These are phyloP conservation scores for Gopherus flavomarginatus DNA, from an alignment of 2,113 vertebrate species.

Conservation along the genomic window DNA sequence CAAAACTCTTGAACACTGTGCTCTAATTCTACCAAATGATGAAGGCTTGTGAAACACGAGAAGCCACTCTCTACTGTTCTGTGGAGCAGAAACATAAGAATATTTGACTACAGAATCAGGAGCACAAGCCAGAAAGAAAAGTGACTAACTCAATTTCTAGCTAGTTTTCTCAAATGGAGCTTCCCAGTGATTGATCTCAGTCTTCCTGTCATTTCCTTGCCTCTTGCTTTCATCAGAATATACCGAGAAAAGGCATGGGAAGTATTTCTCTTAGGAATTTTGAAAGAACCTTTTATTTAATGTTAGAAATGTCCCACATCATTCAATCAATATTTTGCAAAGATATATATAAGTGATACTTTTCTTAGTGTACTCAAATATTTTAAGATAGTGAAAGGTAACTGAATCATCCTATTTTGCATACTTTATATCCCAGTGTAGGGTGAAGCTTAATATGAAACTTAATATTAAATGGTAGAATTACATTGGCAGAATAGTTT, in stretches of 20 bases:
- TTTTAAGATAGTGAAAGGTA: neutral
- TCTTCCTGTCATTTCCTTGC: neutral
- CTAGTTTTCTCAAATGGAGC: neutral
- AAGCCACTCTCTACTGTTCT: neutral
- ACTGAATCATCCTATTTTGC: neutral
- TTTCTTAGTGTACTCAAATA: conserved; percentile 9
- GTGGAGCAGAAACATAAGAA: neutral
- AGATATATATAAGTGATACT: conserved; percentile 11
- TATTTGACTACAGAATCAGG: neutral
- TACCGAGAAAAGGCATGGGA: neutral
- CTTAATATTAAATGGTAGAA: neutral
- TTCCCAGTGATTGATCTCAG: conserved; percentile 6
- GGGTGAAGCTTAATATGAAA: neutral
- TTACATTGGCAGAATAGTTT: neutral
- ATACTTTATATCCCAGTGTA: neutral
- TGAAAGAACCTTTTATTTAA: conserved; percentile 22
- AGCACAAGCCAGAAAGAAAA: neutral
- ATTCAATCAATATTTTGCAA: conserved; percentile 46
- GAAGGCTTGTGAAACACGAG: neutral
- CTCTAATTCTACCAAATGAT: conserved; percentile 4
- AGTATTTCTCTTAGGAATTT: neutral
- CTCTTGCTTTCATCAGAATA: neutral
- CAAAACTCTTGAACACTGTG: neutral
- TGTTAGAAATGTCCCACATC: neutral
- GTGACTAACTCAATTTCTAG: neutral